These are phyloP conservation scores for Lepus townsendii DNA, from an alignment of 2,797 vertebrate genomes.

Conservation along the genomic window DNA sequence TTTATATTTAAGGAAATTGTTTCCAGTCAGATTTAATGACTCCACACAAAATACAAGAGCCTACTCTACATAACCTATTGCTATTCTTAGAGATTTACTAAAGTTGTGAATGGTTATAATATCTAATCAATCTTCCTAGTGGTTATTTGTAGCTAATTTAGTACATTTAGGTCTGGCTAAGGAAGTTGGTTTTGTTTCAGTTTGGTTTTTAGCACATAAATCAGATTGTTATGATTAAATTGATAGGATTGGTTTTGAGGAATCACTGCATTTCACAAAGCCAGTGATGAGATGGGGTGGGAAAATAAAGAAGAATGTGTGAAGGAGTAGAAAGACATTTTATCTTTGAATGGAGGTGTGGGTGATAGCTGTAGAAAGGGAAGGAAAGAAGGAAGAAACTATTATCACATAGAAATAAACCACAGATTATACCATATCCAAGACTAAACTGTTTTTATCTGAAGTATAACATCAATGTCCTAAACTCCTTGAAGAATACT, in stretches of 20 bases:
- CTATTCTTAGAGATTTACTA: background rate
- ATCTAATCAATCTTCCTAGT: background rate
- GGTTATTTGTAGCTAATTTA: background rate
- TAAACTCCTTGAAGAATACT: background rate
- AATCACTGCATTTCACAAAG: background rate
- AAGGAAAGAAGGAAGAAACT: background rate
- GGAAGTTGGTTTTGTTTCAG: background rate
- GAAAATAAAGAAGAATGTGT: background rate
- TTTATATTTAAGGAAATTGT: background rate
- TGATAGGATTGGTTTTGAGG: background rate
- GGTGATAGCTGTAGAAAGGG: background rate
- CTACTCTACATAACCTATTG: background rate
- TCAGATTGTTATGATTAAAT: background rate
- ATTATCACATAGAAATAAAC: background rate
- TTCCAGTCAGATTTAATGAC: background rate
- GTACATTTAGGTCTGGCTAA: background rate
- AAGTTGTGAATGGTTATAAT: background rate
- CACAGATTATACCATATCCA: background rate
- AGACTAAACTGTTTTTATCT: background rate
- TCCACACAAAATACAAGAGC: background rate
- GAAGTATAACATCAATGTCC: too few relatives aligned
- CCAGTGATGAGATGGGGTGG: rapidly evolving
- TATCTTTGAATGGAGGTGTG: rapidly evolving
- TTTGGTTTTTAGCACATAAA: background rate
- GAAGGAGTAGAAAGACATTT: background rate